Percentiles rank a stretch among this genome's conserved stretches.
Evolutionary conservation across 2,888 invertebrate species (phyloP).

Genomic region (Phengaris alcon): DNA sequence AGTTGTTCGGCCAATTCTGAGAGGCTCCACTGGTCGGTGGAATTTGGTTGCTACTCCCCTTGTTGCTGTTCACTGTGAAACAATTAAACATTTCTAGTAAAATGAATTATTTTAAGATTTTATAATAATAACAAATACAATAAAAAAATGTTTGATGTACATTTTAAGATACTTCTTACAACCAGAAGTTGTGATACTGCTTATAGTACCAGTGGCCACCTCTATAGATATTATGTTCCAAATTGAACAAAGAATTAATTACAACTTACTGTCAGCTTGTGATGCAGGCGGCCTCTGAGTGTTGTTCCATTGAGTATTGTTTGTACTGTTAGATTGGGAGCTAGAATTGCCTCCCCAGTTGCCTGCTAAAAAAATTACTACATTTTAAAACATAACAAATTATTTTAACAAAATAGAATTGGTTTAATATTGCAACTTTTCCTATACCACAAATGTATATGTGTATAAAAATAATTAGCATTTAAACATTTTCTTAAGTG

Average conservation of each 20-base stretch:
- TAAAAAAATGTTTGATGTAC: too few species aligned
- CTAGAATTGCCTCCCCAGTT: constrained; percentile 74
- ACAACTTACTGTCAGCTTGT: constrained; percentile 70
- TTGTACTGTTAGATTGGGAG: constrained; percentile 67
- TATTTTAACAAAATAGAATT: not conserved
- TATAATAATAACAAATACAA: not conserved
- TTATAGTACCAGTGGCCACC: too few species aligned
- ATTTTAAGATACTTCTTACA: too few species aligned
- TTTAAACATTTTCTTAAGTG: not conserved
- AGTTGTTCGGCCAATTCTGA: constrained; percentile 70
- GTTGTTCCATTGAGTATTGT: constrained; percentile 76
- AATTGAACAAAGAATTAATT: not conserved
- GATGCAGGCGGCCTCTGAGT: constrained; percentile 75
- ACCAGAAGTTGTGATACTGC: too few species aligned
- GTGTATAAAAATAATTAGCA: not conserved
- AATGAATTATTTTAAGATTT: not conserved
- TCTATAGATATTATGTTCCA: too few species aligned
- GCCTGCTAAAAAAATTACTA: constrained; percentile 54
- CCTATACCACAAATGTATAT: not conserved
- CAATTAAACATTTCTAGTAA: constrained; percentile 38
- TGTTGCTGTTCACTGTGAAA: constrained; percentile 73
- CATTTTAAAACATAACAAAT: not conserved
- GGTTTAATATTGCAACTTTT: not conserved
- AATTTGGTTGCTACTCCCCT: constrained; percentile 67
- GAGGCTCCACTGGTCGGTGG: constrained; percentile 68